Conservation (phyloP, 2,113 vertebrate species). For the Galemys pyrenaicus region DNA sequence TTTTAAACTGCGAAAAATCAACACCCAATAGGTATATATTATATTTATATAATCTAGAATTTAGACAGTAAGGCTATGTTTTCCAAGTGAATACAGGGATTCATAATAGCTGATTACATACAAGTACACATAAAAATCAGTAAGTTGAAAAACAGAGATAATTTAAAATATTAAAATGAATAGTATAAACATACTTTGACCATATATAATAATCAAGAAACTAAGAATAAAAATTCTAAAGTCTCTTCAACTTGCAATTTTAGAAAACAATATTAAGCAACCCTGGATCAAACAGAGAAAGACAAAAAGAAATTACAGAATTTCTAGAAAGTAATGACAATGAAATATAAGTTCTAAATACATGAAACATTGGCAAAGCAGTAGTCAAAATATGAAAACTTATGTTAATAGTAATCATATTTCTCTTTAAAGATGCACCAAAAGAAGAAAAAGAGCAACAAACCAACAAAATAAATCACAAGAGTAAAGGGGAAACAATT, state of each 20-base stretch:
- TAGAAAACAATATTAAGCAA: not conserved
- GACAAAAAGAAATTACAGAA: not conserved
- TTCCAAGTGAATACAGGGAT: not conserved
- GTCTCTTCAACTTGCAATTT: not conserved
- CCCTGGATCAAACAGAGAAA: not conserved
- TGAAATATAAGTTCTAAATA: not conserved
- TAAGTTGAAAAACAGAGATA: not conserved
- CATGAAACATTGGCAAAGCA: not conserved
- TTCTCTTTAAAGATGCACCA: not conserved
- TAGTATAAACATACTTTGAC: not conserved
- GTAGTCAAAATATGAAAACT: not conserved
- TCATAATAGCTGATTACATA: not conserved
- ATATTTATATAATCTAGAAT: not conserved
- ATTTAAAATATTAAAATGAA: not conserved
- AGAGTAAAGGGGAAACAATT: not conserved
- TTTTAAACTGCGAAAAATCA: not conserved
- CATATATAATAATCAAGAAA: not conserved
- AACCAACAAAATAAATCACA: not conserved
- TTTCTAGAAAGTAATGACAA: not conserved
- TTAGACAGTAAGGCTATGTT: not conserved
- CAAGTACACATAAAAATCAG: not conserved
- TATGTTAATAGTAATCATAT: not conserved
- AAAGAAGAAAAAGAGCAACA: not conserved
- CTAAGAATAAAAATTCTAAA: not conserved
- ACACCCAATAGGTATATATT: not conserved